Evolutionary conservation across 2,888 invertebrate species (phyloP).

Genomic region (Eulithis testata): DNA sequence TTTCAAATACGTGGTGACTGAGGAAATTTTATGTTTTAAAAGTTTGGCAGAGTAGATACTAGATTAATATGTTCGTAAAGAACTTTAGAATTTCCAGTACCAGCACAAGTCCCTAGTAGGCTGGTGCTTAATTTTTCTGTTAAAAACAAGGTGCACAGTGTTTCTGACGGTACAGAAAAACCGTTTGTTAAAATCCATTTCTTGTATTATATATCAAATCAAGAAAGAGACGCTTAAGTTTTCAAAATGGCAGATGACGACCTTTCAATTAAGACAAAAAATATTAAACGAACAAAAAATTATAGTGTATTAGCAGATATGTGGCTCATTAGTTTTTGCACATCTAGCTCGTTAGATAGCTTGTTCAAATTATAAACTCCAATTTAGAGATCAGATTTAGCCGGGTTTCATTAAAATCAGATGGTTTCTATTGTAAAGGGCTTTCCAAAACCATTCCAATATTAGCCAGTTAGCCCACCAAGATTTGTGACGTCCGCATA

Average conservation of each 20-base stretch:
- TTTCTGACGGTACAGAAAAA: too few species aligned
- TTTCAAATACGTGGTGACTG: constrained; percentile 4
- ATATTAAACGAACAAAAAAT: constrained; percentile 18
- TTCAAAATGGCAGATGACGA: constrained; percentile 54
- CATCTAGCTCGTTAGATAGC: constrained; percentile 16
- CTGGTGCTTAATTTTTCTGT: too few species aligned
- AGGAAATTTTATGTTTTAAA: constrained; percentile 9
- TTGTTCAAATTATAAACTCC: neutral
- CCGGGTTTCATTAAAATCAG: neutral
- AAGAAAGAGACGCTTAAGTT: neutral
- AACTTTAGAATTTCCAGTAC: neutral
- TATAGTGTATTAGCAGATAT: constrained; percentile 32
- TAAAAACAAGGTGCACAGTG: too few species aligned
- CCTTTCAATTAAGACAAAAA: constrained; percentile 53
- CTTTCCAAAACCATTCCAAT: constrained; percentile 19
- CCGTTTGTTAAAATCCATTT: too few species aligned
- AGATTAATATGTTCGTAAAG: neutral
- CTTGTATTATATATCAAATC: too few species aligned
- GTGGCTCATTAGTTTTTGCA: constrained; percentile 35
- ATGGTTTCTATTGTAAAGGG: constrained; percentile 8
- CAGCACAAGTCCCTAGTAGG: too few species aligned
- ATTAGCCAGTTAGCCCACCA: constrained; percentile 18
- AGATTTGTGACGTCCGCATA: constrained; percentile 44
- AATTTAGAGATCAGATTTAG: neutral
- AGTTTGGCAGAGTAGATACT: constrained; percentile 4